Base-by-base conservation (phyloP, 2,888 invertebrate genomes). In the Aplocera efformata region DNA sequence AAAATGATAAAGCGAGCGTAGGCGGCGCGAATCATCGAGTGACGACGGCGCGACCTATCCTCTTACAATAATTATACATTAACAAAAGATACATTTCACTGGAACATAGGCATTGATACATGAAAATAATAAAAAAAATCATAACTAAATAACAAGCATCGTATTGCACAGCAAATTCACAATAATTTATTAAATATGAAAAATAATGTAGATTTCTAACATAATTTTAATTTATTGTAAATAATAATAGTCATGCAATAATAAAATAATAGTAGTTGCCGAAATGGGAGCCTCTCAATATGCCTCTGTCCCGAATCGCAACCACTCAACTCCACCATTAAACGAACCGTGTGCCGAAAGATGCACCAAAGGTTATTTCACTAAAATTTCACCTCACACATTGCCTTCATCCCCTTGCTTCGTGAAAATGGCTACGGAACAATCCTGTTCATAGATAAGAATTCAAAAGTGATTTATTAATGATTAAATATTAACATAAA, bases 91-190 rank as follows among this genome's bases (percentile, higher is more conserved):
- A 58, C 53, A 39, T 40, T 61, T 56, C 67, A 70, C 56, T 59
- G 63, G 62, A 69, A 71, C 67, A 63, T 64, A 64, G 60, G 63
- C 63, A 70, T 57, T 66, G 67, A 74, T 26, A 40, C 29, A 32
- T 37, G 13, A 23, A 41, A 36, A 25, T 45, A 45, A 35, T 35
- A 72, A 75, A 79, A 74, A 80, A 79, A 72, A 68, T 73, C 72
- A 72, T 74, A 82, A 82, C 75, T 80, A 82, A 83, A 81, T 77
- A 84, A 84, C 82, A 82, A 85, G 84, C 85, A 77, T 78, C 72
- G 58, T 83, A 85, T 85, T 85, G 85, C 85, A 85, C 84, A 83
- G 83, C 82, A 66, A 80, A 79, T 84, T 75, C 75, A 78, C 70
- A 79, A 79, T 79, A 79, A 82, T 82, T 76, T 79, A 73, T 69